phyloP scores from a whole-genome alignment of 2,797 vertebrate genomes.

The Ibycter americanus region DNA sequence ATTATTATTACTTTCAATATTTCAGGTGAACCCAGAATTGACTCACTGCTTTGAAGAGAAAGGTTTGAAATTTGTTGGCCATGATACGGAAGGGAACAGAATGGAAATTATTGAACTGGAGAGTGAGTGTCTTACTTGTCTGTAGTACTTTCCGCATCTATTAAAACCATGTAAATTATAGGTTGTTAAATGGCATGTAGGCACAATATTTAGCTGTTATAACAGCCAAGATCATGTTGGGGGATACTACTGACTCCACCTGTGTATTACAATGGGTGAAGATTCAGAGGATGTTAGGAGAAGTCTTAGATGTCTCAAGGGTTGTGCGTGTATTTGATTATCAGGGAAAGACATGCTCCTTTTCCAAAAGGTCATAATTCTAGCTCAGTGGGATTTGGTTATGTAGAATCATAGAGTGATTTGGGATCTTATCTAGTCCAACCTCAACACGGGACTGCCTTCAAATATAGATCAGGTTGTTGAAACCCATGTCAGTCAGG shows the following conservation, averaged over 20 bases:
- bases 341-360: not conserved
- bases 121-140: slow-evolving; percentile 64
- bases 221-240: not conserved
- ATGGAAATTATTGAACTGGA: slow-evolving; percentile 82
- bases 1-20: not conserved
- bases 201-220: not conserved
- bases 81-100: slow-evolving; percentile 76
- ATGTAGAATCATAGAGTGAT: not conserved
- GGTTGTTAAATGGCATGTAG: not conserved
- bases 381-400: not conserved
- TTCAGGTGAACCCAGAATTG: slow-evolving; percentile 79
- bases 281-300: not conserved
- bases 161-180: not conserved
- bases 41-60: slow-evolving; percentile 76
- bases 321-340: not conserved
- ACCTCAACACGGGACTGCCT: not conserved
- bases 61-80: slow-evolving; percentile 79
- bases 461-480: not conserved
- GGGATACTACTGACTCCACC: not conserved
- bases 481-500: not conserved
- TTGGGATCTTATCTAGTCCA: not conserved
- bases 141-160: not conserved
- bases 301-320: not conserved
- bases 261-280: not conserved
- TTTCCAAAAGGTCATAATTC: not conserved